A percentile compares a stretch with the other conserved stretches of the same genome.
These are phyloP conservation scores for Leuciscus idus DNA, from an alignment of 2,113 vertebrate genomes.

Conservation along the genomic window DNA sequence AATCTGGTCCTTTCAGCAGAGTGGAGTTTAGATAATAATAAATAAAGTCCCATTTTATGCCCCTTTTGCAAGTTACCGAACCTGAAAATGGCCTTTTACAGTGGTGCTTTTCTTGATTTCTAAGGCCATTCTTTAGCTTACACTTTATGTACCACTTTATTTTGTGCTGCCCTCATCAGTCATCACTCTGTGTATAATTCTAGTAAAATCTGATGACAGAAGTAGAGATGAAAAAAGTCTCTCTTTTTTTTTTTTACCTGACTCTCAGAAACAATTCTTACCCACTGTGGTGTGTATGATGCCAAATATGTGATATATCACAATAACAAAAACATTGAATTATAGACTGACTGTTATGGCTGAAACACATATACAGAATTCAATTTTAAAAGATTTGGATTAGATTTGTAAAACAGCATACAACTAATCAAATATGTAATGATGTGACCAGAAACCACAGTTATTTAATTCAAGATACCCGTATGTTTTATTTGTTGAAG, in stretches of 20 bases:
- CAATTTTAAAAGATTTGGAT: not conserved
- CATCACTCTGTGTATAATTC: not conserved
- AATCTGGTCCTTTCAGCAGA: not conserved
- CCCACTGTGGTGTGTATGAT: not conserved
- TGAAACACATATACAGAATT: not conserved
- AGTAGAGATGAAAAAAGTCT: not conserved
- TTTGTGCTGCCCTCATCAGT: slow-evolving; percentile 14
- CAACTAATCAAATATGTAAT: not conserved
- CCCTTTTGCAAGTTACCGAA: not conserved
- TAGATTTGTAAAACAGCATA: not conserved
- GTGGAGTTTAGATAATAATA: not conserved
- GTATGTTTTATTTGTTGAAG: slow-evolving; percentile 53
- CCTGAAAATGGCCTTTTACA: not conserved
- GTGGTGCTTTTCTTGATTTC: not conserved
- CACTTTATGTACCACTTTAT: not conserved
- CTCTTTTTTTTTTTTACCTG: not conserved
- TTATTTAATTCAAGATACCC: not conserved
- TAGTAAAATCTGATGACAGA: not conserved
- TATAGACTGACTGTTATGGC: not conserved
- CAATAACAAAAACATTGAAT: not conserved
- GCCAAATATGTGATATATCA: not conserved
- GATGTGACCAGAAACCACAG: not conserved
- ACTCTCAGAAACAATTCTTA: not conserved
- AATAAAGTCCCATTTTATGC: not conserved
- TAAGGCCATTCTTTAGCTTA: not conserved